These are phyloP conservation scores for Hemibagrus guttatus DNA, from an alignment of 2,797 vertebrate species.

Conservation along the genomic window DNA sequence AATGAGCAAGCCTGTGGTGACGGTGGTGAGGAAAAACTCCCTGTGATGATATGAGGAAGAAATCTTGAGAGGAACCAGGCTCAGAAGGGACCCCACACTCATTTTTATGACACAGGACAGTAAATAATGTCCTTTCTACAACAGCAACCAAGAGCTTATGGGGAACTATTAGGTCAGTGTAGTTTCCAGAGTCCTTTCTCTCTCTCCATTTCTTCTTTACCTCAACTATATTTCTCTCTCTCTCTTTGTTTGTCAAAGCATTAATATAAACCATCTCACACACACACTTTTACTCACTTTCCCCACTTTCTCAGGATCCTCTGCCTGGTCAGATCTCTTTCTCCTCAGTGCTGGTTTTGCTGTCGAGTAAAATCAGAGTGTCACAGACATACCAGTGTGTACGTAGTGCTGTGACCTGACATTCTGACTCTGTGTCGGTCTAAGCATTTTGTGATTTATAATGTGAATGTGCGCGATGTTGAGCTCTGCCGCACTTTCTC, in stretches of 20 bases:
- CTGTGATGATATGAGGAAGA: too few relatives aligned
- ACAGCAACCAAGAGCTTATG: too few relatives aligned
- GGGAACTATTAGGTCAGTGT: too few relatives aligned
- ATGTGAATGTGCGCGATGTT: background rate
- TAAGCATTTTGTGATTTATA: background rate
- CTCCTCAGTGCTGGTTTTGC: slow-evolving; percentile 68
- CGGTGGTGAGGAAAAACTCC: too few relatives aligned
- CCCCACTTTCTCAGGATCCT: slow-evolving; percentile 66
- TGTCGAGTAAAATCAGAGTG: slow-evolving; percentile 43
- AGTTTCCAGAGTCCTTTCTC: too few relatives aligned
- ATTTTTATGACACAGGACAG: too few relatives aligned
- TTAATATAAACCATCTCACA: background rate
- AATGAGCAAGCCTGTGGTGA: too few relatives aligned
- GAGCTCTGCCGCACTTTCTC: background rate
- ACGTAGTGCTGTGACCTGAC: background rate
- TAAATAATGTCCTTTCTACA: too few relatives aligned
- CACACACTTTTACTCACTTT: background rate
- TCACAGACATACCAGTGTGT: background rate
- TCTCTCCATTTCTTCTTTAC: too few relatives aligned
- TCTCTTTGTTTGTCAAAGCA: background rate
- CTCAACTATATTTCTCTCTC: too few relatives aligned
- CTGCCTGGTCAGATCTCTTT: slow-evolving; percentile 65
- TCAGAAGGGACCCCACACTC: too few relatives aligned
- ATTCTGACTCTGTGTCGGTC: background rate
- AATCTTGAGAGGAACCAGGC: too few relatives aligned